Evolutionary conservation across 2,113 vertebrate genomes (phyloP).

Genomic region (Colistium nudipinnis): DNA sequence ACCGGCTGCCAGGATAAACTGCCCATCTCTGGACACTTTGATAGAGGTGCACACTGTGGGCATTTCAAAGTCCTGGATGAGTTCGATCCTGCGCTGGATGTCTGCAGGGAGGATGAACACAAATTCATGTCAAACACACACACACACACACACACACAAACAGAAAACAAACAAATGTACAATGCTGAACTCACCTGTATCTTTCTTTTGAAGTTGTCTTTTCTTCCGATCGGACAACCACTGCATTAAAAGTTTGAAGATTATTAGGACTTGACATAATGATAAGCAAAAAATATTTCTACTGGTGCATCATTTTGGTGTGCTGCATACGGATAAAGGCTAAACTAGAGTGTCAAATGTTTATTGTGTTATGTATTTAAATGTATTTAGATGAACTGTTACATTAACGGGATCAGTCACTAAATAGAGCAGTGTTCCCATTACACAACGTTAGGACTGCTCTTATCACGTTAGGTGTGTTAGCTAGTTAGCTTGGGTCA

Average conservation of each 20-base stretch:
- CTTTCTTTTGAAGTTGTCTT: constrained; percentile 92
- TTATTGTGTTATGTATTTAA: no score
- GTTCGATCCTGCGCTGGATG: constrained; percentile 94
- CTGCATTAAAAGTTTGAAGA: constrained; percentile 76
- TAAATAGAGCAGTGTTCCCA: neutral
- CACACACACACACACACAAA: neutral
- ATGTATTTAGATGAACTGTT: neutral
- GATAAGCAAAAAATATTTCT: neutral
- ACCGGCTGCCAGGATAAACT: constrained; percentile 96
- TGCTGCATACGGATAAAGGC: no score
- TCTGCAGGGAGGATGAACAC: constrained; percentile 76
- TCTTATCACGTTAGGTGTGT: constrained; percentile 5
- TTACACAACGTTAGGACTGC: neutral
- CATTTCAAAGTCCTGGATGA: constrained; percentile 99
- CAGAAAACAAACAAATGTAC: rapidly evolving
- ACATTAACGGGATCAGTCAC: neutral
- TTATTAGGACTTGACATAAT: neutral
- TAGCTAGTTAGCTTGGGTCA: neutral
- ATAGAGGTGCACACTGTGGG: constrained; percentile 93
- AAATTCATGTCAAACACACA: neutral
- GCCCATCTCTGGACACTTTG: constrained; percentile 94
- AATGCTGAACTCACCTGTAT: constrained; percentile 88
- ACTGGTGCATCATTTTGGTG: no score
- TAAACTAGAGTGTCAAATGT: neutral
- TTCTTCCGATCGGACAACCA: constrained; percentile 98